Evolutionary conservation across 2,888 invertebrate species (phyloP).

Genomic region (Graphium colonna): DNA sequence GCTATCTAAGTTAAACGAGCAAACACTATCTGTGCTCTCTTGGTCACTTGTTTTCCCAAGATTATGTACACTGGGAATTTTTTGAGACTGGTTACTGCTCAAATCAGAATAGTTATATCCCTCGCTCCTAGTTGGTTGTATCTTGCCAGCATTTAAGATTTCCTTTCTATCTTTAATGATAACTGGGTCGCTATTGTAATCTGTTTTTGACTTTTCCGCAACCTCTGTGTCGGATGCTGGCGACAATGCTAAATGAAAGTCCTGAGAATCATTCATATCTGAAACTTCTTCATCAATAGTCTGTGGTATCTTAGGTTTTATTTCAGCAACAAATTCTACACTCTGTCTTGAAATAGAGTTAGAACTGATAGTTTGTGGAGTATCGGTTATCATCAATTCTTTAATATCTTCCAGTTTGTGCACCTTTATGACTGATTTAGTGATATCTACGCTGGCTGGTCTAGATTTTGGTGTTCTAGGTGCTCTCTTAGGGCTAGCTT

Average conservation of each 20-base stretch:
- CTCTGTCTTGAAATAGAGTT: slow-evolving; percentile 46
- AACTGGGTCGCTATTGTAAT: slow-evolving; percentile 55
- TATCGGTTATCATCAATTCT: slow-evolving; percentile 29
- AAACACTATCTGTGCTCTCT: slow-evolving; percentile 66
- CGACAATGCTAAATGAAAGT: slow-evolving; percentile 59
- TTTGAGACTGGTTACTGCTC: slow-evolving; percentile 45
- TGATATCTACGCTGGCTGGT: slow-evolving; percentile 61
- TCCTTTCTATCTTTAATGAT: slow-evolving; percentile 49
- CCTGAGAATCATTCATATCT: slow-evolving; percentile 62
- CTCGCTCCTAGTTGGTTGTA: slow-evolving; percentile 52
- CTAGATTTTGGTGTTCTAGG: slow-evolving; percentile 61
- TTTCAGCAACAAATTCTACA: slow-evolving; percentile 52
- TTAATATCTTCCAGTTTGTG: slow-evolving; percentile 38
- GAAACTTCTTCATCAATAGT: slow-evolving; percentile 50
- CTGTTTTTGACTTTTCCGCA: slow-evolving; percentile 29
- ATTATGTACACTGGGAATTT: slow-evolving; percentile 41
- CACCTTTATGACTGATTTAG: slow-evolving; percentile 49
- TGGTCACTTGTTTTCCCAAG: slow-evolving; percentile 61
- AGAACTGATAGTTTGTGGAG: slow-evolving; percentile 24
- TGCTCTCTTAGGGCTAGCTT: slow-evolving; percentile 50
- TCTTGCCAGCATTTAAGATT: slow-evolving; percentile 44
- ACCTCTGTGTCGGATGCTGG: slow-evolving; percentile 47
- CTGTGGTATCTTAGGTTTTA: slow-evolving; percentile 46
- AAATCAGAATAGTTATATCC: slow-evolving; percentile 54
- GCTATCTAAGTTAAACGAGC: slow-evolving; percentile 57